Conservation (phyloP, 2,888 invertebrate genomes). For the Machimus atricapillus region DNA sequence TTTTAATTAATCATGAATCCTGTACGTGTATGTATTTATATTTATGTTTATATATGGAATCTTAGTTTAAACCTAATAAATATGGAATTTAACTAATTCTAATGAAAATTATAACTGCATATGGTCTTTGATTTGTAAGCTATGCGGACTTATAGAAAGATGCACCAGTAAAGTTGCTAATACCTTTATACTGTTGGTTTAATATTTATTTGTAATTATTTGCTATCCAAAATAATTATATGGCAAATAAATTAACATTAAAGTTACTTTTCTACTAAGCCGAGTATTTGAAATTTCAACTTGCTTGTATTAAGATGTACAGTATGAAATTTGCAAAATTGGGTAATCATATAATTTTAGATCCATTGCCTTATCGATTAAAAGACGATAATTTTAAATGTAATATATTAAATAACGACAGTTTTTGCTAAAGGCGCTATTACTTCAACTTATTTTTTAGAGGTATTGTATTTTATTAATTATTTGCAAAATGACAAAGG, state of each 20-base stretch:
- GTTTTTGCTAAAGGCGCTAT: neutral
- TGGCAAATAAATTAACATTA: conserved; percentile 32
- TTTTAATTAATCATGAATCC: neutral
- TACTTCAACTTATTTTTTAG: neutral
- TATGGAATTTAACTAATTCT: neutral
- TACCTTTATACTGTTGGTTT: neutral
- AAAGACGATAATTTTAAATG: neutral
- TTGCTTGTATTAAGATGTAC: neutral
- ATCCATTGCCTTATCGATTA: neutral
- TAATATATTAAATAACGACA: neutral
- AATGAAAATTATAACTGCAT: neutral
- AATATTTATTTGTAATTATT: conserved; percentile 38
- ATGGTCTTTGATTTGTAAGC: neutral
- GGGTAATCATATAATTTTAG: neutral
- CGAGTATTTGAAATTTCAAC: neutral
- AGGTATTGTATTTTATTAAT: neutral
- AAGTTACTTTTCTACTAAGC: conserved; percentile 7
- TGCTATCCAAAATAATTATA: neutral
- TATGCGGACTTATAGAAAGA: neutral
- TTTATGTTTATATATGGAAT: conserved; percentile 17
- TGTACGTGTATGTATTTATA: conserved; percentile 19
- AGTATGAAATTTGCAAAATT: neutral
- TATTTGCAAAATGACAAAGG: neutral
- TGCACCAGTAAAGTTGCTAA: neutral
- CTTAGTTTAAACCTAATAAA: conserved; percentile 26